Evolutionary conservation across 2,888 invertebrate species (phyloP).

Genomic region (Miltochrista miniata): DNA sequence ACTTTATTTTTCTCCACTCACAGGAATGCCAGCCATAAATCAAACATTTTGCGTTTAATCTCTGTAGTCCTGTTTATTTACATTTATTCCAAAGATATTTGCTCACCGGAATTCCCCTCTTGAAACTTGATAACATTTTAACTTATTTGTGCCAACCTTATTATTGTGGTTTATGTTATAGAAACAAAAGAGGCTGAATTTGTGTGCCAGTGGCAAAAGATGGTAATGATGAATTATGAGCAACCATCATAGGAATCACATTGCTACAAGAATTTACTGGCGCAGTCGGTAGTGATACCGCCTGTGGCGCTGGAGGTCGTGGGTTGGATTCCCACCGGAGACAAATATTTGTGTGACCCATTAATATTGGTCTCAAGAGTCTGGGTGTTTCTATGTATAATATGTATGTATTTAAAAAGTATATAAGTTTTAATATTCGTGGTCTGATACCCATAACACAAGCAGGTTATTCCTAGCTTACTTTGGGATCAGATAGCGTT

Average conservation of each 20-base stretch:
- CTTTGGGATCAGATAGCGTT: too few relatives aligned
- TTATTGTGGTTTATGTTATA: slow-evolving; percentile 66
- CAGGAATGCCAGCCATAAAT: slow-evolving; percentile 63
- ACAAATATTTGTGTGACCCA: too few relatives aligned
- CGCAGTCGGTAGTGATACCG: too few relatives aligned
- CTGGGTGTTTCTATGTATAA: too few relatives aligned
- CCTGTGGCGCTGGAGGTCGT: too few relatives aligned
- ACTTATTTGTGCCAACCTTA: slow-evolving; percentile 71
- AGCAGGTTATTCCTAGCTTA: too few relatives aligned
- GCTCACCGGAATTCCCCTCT: slow-evolving; percentile 75
- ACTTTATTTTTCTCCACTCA: slow-evolving; percentile 43
- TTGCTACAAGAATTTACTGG: slow-evolving; percentile 30
- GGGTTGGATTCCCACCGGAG: too few relatives aligned
- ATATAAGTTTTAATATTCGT: too few relatives aligned
- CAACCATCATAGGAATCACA: slow-evolving; percentile 36
- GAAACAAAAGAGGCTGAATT: slow-evolving; percentile 47
- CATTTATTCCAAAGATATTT: slow-evolving; percentile 79
- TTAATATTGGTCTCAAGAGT: too few relatives aligned
- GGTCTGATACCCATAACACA: too few relatives aligned
- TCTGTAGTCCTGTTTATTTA: slow-evolving; percentile 77
- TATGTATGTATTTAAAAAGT: too few relatives aligned
- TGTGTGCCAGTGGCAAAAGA: slow-evolving; percentile 34
- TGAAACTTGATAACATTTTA: slow-evolving; percentile 72
- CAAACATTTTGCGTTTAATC: slow-evolving; percentile 74
- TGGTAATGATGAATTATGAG: slow-evolving; percentile 54